phyloP scores from a whole-genome alignment of 2,797 vertebrate genomes.

The Tangara arthus region DNA sequence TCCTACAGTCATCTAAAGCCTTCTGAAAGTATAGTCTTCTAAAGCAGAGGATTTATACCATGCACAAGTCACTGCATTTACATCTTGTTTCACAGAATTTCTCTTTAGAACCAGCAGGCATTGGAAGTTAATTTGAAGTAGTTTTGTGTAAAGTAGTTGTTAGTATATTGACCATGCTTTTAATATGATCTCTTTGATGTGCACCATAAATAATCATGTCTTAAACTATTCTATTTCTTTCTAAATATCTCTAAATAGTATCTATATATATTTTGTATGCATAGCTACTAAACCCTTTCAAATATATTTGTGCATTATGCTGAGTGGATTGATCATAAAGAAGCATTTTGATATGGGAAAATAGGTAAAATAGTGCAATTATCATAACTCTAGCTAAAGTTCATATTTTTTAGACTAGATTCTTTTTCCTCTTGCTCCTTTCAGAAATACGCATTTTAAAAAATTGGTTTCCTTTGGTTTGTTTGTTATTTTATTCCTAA shows the following conservation, averaged over 20 bases:
- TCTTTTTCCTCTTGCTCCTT: slow-evolving; percentile 24
- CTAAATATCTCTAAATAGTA: not conserved
- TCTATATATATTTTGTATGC: not conserved
- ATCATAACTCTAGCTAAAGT: slow-evolving; percentile 19
- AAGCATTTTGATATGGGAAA: slow-evolving; percentile 1
- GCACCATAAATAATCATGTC: not conserved
- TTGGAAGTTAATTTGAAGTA: not conserved
- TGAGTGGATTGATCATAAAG: not conserved
- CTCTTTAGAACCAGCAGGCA: not conserved
- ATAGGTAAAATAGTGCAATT: not conserved
- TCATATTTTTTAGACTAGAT: slow-evolving; percentile 6
- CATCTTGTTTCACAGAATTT: not conserved
- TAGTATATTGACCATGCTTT: not conserved
- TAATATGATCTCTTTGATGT: not conserved
- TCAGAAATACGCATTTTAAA: slow-evolving; percentile 23
- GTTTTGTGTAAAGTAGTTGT: not conserved
- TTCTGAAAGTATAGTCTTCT: not conserved
- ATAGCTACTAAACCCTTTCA: not conserved
- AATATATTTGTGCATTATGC: not conserved
- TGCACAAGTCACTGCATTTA: not conserved
- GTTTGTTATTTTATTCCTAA: slow-evolving; percentile 65
- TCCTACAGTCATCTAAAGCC: not conserved
- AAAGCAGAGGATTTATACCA: not conserved
- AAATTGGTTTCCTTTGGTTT: slow-evolving; percentile 54
- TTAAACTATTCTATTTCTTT: not conserved